Evolutionary conservation across 2,888 invertebrate species (phyloP).

Genomic region (Orthonevra nobilis): DNA sequence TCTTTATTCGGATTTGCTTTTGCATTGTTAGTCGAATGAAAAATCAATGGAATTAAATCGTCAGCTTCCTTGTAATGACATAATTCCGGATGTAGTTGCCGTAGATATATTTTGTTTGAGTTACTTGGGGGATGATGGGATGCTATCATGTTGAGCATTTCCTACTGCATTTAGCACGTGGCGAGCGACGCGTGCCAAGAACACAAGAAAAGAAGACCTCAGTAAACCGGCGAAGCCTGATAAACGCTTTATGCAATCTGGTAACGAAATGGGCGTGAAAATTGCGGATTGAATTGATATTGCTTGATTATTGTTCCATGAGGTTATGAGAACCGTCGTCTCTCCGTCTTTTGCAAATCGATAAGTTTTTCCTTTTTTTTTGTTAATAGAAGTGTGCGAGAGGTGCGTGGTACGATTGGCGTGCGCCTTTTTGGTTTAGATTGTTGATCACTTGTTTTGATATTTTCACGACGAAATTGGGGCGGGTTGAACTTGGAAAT

Average conservation of each 20-base stretch:
- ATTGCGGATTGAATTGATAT: constrained; percentile 76
- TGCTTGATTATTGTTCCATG: constrained; percentile 11
- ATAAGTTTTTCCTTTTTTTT: constrained; percentile 24
- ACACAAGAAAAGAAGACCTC: neutral
- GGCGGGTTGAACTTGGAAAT: too few species aligned
- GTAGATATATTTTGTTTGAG: constrained; percentile 22
- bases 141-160: constrained; percentile 45
- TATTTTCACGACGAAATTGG: too few species aligned
- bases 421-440: constrained; percentile 2
- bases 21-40: constrained; percentile 9
- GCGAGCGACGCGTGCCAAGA: constrained; percentile 45
- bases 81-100: constrained; percentile 43
- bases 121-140: constrained; percentile 31
- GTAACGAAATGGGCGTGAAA: constrained; percentile 79
- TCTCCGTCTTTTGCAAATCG: too few species aligned
- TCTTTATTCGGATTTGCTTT: neutral
- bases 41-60: constrained; percentile 51
- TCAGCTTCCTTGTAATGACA: constrained; percentile 39
- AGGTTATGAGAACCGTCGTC: constrained; percentile 9
- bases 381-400: too few species aligned
- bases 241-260: constrained; percentile 74
- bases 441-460: constrained; percentile 73
- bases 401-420: constrained; percentile 70
- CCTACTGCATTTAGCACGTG: constrained; percentile 52
- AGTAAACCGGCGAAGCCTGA: constrained; percentile 66